A percentile compares a stretch with the other conserved stretches of the same genome.
Evolutionary conservation across 2,113 vertebrate species (phyloP).

Genomic region (Nothoprocta pentlandii): DNA sequence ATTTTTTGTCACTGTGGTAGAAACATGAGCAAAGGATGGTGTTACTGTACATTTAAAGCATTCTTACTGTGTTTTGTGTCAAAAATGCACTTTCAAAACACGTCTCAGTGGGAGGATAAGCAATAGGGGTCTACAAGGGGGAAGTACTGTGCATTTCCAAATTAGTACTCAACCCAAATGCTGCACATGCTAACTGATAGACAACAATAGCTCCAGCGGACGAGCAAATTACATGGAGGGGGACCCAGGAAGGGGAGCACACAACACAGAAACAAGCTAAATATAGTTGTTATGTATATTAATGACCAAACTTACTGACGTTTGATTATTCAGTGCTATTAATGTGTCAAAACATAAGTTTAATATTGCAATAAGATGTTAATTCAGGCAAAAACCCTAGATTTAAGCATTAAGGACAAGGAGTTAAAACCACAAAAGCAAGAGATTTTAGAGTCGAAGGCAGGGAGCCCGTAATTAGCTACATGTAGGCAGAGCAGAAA

Average conservation of each 20-base stretch:
- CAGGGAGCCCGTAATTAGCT: slow-evolving; percentile 44
- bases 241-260: background rate
- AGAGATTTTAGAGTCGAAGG: background rate
- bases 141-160: background rate
- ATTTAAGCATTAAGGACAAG: slow-evolving; percentile 30
- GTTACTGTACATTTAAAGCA: background rate
- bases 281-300: background rate
- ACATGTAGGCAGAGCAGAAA: background rate
- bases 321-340: background rate
- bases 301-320: background rate
- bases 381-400: slow-evolving; percentile 14
- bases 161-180: background rate
- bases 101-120: background rate
- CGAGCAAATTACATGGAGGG: background rate
- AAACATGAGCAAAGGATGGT: background rate
- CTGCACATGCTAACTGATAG: background rate
- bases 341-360: slow-evolving; percentile 24
- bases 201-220: background rate
- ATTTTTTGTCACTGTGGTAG: background rate
- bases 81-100: slow-evolving; percentile 42
- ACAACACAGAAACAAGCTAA: background rate
- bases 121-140: background rate
- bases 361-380: slow-evolving; percentile 51
- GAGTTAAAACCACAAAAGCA: slow-evolving; percentile 36
- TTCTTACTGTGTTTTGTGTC: slow-evolving; percentile 16